Percentiles rank a stretch among this genome's conserved stretches.
Conservation (phyloP, 2,797 vertebrate species). For the Microchirus variegatus region DNA sequence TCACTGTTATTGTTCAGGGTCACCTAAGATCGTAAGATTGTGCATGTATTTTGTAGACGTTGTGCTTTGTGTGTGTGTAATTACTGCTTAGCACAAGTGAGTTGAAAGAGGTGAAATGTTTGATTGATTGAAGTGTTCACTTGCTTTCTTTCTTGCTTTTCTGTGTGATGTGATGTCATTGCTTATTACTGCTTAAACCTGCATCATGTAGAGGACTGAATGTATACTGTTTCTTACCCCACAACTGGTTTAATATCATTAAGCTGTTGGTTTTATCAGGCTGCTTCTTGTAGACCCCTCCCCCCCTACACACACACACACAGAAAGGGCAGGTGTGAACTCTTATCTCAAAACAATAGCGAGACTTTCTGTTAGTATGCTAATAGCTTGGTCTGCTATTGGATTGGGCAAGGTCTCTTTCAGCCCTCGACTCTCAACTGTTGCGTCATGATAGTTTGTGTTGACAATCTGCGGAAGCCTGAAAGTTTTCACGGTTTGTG, state of each 20-base stretch:
- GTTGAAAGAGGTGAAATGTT: slow-evolving; percentile 27
- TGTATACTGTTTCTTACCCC: no score
- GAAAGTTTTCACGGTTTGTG: neutral
- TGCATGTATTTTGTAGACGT: slow-evolving; percentile 13
- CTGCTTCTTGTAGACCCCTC: slow-evolving; percentile 1
- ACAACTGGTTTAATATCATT: slow-evolving; percentile 19
- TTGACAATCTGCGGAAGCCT: neutral
- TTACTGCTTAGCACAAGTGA: slow-evolving; percentile 16
- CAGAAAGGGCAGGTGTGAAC: slow-evolving; percentile 49
- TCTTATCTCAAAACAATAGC: slow-evolving; percentile 37
- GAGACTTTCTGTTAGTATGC: slow-evolving; percentile 40
- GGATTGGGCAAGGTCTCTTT: slow-evolving; percentile 8
- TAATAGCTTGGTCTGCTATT: slow-evolving; percentile 31
- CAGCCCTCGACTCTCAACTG: neutral
- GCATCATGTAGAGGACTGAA: no score
- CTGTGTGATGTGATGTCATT: neutral
- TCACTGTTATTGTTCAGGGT: slow-evolving; percentile 11
- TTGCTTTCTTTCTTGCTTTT: slow-evolving; percentile 15
- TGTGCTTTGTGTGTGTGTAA: slow-evolving; percentile 35
- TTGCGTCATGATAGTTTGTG: neutral
- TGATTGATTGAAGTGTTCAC: slow-evolving; percentile 27
- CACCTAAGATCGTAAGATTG: slow-evolving; percentile 15
- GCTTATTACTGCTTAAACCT: neutral
- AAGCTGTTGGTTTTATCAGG: no score
- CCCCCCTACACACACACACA: slow-evolving; percentile 4